Conservation (phyloP, 2,113 vertebrate genomes). For the Aramus guarauna region DNA sequence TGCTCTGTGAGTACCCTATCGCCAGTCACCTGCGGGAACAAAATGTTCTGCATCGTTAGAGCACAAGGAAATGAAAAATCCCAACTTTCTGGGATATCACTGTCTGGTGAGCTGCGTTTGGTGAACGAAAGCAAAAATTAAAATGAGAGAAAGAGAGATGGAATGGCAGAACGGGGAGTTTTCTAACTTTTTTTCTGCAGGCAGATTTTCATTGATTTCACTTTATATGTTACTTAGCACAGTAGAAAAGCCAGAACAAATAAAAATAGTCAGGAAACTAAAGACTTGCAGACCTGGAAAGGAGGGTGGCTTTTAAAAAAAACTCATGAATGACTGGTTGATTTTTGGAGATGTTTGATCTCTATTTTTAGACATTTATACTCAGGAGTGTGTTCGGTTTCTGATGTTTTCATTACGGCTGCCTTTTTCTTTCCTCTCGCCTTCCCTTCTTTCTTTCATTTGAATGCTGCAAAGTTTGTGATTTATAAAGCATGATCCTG, state of each 20-base stretch:
- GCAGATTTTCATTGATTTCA: not conserved
- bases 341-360: slow-evolving; percentile 36
- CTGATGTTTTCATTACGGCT: slow-evolving; percentile 31
- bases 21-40: not conserved
- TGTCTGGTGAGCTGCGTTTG: not conserved
- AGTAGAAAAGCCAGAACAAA: slow-evolving; percentile 45
- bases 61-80: slow-evolving; percentile 13
- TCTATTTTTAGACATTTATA: slow-evolving; percentile 49
- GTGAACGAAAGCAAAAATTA: not conserved
- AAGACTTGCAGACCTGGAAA: not conserved
- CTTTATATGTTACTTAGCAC: not conserved
- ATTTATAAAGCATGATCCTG: not conserved
- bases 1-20: not conserved
- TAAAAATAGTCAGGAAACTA: slow-evolving; percentile 25
- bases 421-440: not conserved
- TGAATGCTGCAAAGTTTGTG: not conserved
- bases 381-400: not conserved
- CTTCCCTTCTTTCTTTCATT: not conserved
- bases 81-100: not conserved
- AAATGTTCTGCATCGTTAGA: not conserved
- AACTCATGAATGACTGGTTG: not conserved
- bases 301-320: not conserved
- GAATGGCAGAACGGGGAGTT: not conserved
- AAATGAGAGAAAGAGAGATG: not conserved
- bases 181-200: not conserved